phyloP scores from a whole-genome alignment of 2,888 invertebrate genomes.

The Mythimna vitellina region DNA sequence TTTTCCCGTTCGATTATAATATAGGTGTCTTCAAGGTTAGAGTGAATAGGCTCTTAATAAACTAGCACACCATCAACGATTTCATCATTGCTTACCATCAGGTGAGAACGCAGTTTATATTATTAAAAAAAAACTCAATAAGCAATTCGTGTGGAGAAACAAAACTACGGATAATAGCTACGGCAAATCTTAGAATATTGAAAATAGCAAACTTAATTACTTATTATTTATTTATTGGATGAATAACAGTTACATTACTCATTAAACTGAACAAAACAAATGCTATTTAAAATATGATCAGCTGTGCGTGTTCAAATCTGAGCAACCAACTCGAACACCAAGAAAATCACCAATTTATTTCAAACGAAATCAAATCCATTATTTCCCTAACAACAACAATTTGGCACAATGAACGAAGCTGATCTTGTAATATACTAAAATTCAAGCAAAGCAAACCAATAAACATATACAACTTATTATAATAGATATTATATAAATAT shows the following conservation, averaged over 20 bases:
- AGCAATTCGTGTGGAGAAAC: background rate
- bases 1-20: no score
- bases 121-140: background rate
- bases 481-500: conserved; percentile 39
- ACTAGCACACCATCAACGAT: no score
- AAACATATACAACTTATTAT: conserved; percentile 44
- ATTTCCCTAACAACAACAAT: background rate
- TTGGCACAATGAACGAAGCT: background rate
- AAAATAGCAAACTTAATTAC: no score
- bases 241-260: no score
- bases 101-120: no score
- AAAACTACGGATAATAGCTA: no score
- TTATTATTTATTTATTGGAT: no score
- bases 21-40: no score
- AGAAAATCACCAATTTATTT: background rate
- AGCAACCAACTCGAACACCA: background rate
- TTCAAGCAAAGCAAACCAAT: conserved; percentile 26
- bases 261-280: no score
- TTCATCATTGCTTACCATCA: no score
- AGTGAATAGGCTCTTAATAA: no score
- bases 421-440: conserved; percentile 4
- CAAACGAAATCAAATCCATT: background rate
- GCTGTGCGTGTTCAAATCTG: background rate
- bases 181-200: no score
- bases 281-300: background rate